Evolutionary conservation across 1,140 invertebrate species (phyloP).

Genomic region (Dufourea novaeangliae): DNA sequence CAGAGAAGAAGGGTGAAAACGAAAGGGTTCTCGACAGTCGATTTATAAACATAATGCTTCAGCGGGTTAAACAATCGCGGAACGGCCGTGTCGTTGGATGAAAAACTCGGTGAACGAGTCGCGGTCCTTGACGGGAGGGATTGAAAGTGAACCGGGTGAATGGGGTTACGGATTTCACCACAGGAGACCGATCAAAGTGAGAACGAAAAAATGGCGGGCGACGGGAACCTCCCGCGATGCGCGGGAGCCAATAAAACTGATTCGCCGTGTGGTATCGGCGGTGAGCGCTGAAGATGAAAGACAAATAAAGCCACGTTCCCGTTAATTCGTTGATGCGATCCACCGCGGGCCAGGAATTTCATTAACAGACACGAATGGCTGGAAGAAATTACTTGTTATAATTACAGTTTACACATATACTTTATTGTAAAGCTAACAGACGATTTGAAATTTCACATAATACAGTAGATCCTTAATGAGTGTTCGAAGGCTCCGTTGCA

Average conservation of each 20-base stretch:
- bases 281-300: background rate
- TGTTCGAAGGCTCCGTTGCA: no score
- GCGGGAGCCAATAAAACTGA: conserved; percentile 26
- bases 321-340: background rate
- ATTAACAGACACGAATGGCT: background rate
- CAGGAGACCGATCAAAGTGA: conserved; percentile 38
- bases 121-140: conserved; percentile 9
- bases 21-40: background rate
- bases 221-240: background rate
- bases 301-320: background rate
- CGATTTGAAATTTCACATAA: no score
- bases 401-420: no score
- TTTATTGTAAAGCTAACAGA: no score
- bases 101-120: background rate
- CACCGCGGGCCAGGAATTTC: background rate
- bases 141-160: conserved; percentile 25
- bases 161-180: conserved; percentile 9
- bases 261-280: background rate
- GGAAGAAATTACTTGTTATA: no score
- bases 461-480: no score
- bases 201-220: conserved; percentile 7
- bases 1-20: no score
- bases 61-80: conserved; percentile 7
- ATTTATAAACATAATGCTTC: conserved; percentile 31
- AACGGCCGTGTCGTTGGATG: background rate